Evolutionary conservation across 2,888 invertebrate genomes (phyloP), one percentile per base, ranked within the genome.

Genomic region (Andrena marginata): DNA sequence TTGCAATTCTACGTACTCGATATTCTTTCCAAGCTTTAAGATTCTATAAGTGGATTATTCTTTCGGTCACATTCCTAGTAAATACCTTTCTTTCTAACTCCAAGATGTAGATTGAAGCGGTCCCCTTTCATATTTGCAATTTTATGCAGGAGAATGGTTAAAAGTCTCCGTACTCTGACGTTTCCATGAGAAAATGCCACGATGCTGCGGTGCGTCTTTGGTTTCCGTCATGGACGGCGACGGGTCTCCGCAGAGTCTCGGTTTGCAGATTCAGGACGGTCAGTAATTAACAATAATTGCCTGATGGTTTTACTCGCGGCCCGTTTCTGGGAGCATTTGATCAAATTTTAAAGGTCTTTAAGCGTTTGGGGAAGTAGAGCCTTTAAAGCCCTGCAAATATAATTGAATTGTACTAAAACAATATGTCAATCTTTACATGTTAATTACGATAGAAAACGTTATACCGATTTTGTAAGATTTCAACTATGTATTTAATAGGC

Each of bases 171-270:
- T 54, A 59, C 64, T 13, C 60, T 67, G 60, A 79, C 75, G 80
- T 82, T 75, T 82, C 87, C 79, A 89, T 90, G 88, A 90, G 83
- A 92, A 88, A 89, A 92, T 92, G 92, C 90, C 92, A 86, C 91
- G 91, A 87, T 93, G 92, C 86, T 93, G 92, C 88, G 92, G 93
- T 74, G 89, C 91, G 84, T 90, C 92, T 86, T 86, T 93, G 86
- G 85, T 91, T 86, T 91, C 93, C 85, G 86, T 89, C 77, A 88
- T 91, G 87, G 91, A 92, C 80, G 87, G 85, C 78, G 89, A 89
- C 65, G 89, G 87, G 72, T 89, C 91, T 76, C 89, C 92, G 82
- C 89, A 90, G 88, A 90, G 85, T 69, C 88, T 88, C 79, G 90
- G 90, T 85, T 90, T 92, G 78, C 90, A 89, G 84, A 87, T 92